Conservation (phyloP, 92 coral and sea anemone species). For the Phenganax stokvisi region DNA sequence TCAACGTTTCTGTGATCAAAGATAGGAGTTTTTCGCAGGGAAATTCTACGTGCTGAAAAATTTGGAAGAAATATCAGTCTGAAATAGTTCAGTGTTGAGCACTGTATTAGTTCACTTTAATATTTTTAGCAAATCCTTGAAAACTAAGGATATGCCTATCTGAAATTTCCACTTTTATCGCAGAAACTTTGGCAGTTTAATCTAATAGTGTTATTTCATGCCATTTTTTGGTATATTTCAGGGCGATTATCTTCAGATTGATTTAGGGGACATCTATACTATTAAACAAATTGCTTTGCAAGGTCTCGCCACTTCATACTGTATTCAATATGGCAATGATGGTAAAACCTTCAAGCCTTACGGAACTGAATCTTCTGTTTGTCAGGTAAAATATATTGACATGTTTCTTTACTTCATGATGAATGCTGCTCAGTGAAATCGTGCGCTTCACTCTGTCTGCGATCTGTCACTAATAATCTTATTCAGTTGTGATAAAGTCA, state of each 20-base stretch:
- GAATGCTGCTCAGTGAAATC: neutral
- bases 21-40: too few relatives aligned
- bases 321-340: constrained; percentile 65
- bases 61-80: too few relatives aligned
- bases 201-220: neutral
- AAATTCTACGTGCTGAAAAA: too few relatives aligned
- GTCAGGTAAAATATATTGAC: constrained; percentile 13
- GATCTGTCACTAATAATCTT: too few relatives aligned
- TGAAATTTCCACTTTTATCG: too few relatives aligned
- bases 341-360: constrained; percentile 58
- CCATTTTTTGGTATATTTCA: neutral
- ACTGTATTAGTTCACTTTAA: too few relatives aligned
- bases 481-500: neutral
- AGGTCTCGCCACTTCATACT: constrained; percentile 76
- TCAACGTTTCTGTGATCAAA: too few relatives aligned
- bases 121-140: too few relatives aligned
- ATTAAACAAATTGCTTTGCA: constrained; percentile 69
- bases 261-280: constrained; percentile 64
- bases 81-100: too few relatives aligned
- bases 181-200: neutral
- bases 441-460: too few relatives aligned
- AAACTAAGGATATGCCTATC: too few relatives aligned
- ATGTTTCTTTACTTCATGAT: neutral
- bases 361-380: constrained; percentile 30
- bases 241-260: constrained; percentile 83